Base-by-base conservation (phyloP, 2,888 invertebrate genomes). In the Anodontia alba region DNA sequence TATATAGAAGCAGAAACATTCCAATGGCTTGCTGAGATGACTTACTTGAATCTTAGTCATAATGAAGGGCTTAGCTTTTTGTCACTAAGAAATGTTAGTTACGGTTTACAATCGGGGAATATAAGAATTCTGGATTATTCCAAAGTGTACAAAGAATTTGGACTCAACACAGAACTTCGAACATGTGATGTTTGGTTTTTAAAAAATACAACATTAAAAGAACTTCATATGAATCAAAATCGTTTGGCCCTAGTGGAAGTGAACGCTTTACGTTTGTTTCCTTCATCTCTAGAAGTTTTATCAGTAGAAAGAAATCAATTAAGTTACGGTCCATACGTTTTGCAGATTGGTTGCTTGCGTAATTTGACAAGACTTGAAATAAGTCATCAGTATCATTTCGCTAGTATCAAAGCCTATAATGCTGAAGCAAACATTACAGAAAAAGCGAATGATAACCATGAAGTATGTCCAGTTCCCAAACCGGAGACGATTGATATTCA, bases 171-270 rank as follows among this genome's bases (percentile, higher is more conserved):
- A 1, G 42, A 29, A 5, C 46, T 69, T 1, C 17, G 43, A 23
- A 69, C 29, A 10, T 69, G 46, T 17, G 69, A 69, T 69, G 46
- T 69, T 1, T 46, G 69, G 46, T 69, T 8, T 69, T 23, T 69
- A 15, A 38, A 69, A 43, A 69, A 69, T n/a, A 46, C 46, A 69
- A 43, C 42, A 12, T 23, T 69, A 43, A 69, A 42, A 26, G 69
- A 69, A 43, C 26, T 69, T 23, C 42, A 69, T 43, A 17, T 69
- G 12, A 23, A 69, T 17, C 3, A 43, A 3, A 69, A 69, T 43
- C 69, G 69, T 3, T 10, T 69, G 17, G 69, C 42, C 10, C 20
- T 69, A 3, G 23, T 69, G 1, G 69, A 69, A 29, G 29, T 23
- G 3, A 43, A 46, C 29, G 69, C 69, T n/a, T 12, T 69, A 5